phyloP scores from a whole-genome alignment of 2,888 invertebrate species.

The Isoperla grammatica region DNA sequence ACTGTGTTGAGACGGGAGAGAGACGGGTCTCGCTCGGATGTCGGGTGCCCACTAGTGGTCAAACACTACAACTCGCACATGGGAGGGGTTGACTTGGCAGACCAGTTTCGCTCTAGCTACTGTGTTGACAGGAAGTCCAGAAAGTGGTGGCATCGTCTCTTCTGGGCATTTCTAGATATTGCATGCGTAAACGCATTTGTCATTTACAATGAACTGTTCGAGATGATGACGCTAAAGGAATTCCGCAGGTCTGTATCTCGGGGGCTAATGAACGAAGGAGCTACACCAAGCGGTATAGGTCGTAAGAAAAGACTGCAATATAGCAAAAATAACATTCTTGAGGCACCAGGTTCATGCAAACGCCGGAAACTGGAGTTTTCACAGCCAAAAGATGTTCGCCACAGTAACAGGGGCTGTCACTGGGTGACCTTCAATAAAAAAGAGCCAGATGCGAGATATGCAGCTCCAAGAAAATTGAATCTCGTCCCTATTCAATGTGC shows the following conservation, averaged over 20 bases:
- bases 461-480: too few species aligned
- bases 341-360: not conserved
- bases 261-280: not conserved
- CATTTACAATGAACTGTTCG: constrained; percentile 28
- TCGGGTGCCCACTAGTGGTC: constrained; percentile 34
- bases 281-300: not conserved
- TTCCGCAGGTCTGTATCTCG: constrained; percentile 21
- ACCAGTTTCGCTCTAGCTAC: constrained; percentile 36
- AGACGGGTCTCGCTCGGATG: constrained; percentile 30
- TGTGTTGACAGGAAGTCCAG: constrained; percentile 36
- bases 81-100: constrained; percentile 37
- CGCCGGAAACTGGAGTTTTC: too few species aligned
- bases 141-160: constrained; percentile 38
- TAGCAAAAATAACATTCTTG: too few species aligned
- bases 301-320: too few species aligned
- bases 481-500: too few species aligned
- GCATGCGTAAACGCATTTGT: constrained; percentile 25
- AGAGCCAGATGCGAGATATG: too few species aligned
- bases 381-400: too few species aligned
- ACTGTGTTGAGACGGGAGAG: constrained; percentile 29
- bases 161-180: constrained; percentile 35
- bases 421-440: too few species aligned
- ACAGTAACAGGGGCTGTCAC: too few species aligned
- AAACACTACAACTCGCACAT: constrained; percentile 37
- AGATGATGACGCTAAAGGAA: constrained; percentile 21